phyloP scores from a whole-genome alignment of 1,140 invertebrate species.

The Asbolus verrucosus region DNA sequence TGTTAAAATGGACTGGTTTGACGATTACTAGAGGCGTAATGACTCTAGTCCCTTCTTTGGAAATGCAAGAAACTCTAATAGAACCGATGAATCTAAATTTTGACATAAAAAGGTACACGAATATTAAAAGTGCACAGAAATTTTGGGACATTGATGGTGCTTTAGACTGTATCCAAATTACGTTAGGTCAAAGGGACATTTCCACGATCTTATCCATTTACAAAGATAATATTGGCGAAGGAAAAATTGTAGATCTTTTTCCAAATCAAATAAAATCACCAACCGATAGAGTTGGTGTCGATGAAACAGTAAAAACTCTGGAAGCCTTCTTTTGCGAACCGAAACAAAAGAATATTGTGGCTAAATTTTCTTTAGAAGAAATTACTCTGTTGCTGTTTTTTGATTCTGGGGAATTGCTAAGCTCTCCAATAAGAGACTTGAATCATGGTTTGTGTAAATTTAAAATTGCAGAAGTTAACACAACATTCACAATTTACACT shows the following conservation, averaged over 20 bases:
- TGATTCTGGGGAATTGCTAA: conserved; percentile 80
- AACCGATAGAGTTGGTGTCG: conserved; percentile 62
- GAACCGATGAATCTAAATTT: conserved; percentile 80
- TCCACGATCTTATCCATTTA: conserved; percentile 77
- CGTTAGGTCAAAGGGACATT: conserved; percentile 79
- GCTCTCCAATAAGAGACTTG: conserved; percentile 79
- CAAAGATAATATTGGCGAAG: conserved; percentile 70
- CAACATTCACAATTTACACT: conserved; percentile 74
- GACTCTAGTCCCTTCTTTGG: conserved; percentile 75
- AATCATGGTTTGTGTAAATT: conserved; percentile 79
- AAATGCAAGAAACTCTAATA: conserved; percentile 82
- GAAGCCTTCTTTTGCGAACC: conserved; percentile 81
- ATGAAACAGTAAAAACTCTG: conserved; percentile 75
- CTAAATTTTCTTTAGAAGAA: conserved; percentile 75
- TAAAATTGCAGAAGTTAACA: conserved; percentile 76
- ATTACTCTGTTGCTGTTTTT: conserved; percentile 78
- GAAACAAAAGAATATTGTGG: conserved; percentile 70
- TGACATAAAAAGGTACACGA: conserved; percentile 77
- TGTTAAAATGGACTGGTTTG: conserved; percentile 76
- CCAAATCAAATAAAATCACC: conserved; percentile 53
- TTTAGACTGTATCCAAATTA: conserved; percentile 75
- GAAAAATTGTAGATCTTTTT: conserved; percentile 64
- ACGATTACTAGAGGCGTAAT: conserved; percentile 80
- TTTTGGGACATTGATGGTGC: conserved; percentile 75
- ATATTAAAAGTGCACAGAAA: conserved; percentile 66